Base-by-base conservation (phyloP, 2,113 vertebrate genomes). In the Merops nubicus region DNA sequence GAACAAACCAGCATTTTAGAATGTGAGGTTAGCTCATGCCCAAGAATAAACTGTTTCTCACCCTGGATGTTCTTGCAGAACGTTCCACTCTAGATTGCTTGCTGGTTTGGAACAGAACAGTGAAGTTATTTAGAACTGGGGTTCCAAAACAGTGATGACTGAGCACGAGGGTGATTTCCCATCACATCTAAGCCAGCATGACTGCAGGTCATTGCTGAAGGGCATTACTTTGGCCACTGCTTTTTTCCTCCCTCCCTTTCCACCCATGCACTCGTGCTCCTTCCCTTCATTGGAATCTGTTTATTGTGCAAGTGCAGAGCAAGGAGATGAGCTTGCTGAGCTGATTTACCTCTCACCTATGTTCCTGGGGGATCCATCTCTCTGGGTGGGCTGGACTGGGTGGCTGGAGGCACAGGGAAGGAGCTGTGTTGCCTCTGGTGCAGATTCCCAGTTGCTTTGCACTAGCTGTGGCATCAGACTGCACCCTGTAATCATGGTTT, bases 191-290 rank as follows among this genome's bases (percentile, higher is more conserved):
- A 69, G 23, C 40, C 48, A 36, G 34, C 15, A 17, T 78, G 43
- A 53, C 25, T 50, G 25, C 69, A 67, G 56, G 16, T n/a, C n/a
- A n/a, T 48, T 65, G 51, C 18, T 77, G 29, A 33, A 74, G 65
- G 21, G 8, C 5, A 1, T 57, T 69, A 2, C 40, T 67, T 89
- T 40, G 36, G 13, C 70, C 36, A 28, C 40, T 54, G 29, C 14
- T 5, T 14, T 83, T 33, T 47, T 19, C 2, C 10, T 43, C 22
- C 38, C 53, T 74, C 9, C 0, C 2, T 63, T 85, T 63, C 75
- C 43, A 60, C 0, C 31, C 2, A 0, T 42, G 42, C 3, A 2
- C 4, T 51, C 86, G 36, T 38, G 17, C 6, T 87, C 36, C 50
- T 77, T 79, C 40, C 48, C 48, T 82, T 53, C 50, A 8, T 40